These are phyloP conservation scores for Melanostoma scalare DNA, from an alignment of 2,888 invertebrate genomes.

Conservation along the genomic window DNA sequence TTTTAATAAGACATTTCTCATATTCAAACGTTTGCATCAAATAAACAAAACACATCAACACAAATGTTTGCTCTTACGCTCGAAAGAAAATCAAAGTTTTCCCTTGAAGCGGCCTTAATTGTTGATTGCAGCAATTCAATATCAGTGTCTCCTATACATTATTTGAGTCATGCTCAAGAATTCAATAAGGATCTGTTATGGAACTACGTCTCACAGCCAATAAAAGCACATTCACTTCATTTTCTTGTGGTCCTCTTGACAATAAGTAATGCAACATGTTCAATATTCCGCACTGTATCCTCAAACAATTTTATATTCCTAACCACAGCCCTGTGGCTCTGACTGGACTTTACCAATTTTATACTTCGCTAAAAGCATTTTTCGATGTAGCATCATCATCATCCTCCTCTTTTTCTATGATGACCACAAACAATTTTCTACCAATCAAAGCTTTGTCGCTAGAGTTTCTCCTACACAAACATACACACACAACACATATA, in stretches of 20 bases:
- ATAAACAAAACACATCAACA: too few species aligned
- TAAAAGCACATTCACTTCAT: constrained; percentile 39
- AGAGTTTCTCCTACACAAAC: constrained; percentile 1
- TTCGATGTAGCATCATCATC: constrained; percentile 27
- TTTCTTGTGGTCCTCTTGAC: constrained; percentile 4
- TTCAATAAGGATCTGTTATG: neutral
- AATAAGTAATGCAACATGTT: constrained; percentile 31
- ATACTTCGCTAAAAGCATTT: constrained; percentile 15
- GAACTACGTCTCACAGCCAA: constrained; percentile 9
- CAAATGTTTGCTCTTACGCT: too few species aligned
- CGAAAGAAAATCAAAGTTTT: too few species aligned
- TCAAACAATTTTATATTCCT: constrained; percentile 31
- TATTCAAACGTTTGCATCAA: too few species aligned
- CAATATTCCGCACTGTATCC: constrained; percentile 33
- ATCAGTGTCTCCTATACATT: too few species aligned
- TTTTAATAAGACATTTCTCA: too few species aligned
- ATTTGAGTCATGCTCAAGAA: too few species aligned
- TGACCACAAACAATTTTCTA: constrained; percentile 50
- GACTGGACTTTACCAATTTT: neutral
- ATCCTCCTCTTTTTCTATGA: constrained; percentile 9
- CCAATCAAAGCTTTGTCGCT: constrained; percentile 44
- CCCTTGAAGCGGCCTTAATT: too few species aligned
- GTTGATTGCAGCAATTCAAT: too few species aligned
- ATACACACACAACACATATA: neutral
- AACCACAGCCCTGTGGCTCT: constrained; percentile 3